Percentiles rank a stretch among this genome's conserved stretches.
These are phyloP conservation scores for Phrynosoma blainvillii DNA, from an alignment of 2,113 vertebrate genomes.

Conservation along the genomic window DNA sequence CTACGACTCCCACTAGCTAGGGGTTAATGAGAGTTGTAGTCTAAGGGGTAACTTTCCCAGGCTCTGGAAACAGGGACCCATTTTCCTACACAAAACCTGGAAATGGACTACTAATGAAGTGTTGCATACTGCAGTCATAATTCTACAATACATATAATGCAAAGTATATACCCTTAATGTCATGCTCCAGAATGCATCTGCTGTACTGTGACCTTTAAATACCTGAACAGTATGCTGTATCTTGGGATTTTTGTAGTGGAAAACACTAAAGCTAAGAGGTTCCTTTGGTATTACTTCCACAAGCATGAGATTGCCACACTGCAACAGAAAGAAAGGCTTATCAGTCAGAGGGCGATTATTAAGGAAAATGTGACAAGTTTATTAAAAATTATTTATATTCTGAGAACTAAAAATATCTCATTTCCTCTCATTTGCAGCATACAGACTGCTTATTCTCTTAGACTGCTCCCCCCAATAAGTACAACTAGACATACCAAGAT, in stretches of 20 bases:
- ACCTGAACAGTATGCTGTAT: conserved; percentile 99
- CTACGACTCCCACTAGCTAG: no score
- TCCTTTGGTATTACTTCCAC: conserved; percentile 98
- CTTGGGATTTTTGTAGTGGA: conserved; percentile 99
- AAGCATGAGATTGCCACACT: conserved; percentile 99
- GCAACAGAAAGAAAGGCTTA: conserved; percentile 34
- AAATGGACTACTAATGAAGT: background rate
- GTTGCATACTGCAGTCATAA: background rate
- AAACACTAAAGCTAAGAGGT: conserved; percentile 95
- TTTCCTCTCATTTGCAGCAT: background rate
- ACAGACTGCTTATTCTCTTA: background rate
- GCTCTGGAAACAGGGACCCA: background rate
- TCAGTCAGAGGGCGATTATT: background rate
- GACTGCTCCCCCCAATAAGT: background rate
- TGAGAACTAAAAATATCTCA: background rate
- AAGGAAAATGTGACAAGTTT: background rate
- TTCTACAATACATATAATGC: background rate
- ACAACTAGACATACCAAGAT: conserved; percentile 85
- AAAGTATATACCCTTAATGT: background rate
- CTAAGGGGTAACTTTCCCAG: no score
- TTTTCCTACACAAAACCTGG: background rate
- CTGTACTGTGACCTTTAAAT: conserved; percentile 46
- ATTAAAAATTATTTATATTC: background rate
- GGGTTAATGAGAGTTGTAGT: no score
- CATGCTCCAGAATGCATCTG: background rate